Evolutionary conservation across 2,797 vertebrate genomes (phyloP).

Genomic region (Tauraco hartlaubi): DNA sequence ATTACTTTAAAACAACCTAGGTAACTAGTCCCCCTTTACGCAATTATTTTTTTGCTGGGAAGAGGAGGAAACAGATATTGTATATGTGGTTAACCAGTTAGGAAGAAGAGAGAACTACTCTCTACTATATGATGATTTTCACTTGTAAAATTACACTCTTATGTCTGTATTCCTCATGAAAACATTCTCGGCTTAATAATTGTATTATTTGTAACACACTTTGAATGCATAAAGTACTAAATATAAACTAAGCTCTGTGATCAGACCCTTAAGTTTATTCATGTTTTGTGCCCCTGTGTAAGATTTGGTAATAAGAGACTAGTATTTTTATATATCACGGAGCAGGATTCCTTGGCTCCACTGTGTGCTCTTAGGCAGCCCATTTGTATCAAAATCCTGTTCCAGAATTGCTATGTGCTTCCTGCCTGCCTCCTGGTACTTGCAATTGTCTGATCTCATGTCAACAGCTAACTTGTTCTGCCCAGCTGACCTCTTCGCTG

Average conservation of each 20-base stretch:
- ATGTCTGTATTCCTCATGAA: neutral
- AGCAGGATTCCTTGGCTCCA: neutral
- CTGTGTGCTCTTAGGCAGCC: neutral
- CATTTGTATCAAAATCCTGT: neutral
- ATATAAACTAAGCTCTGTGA: neutral
- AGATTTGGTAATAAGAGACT: neutral
- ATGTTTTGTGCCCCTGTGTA: neutral
- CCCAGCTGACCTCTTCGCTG: constrained; percentile 4
- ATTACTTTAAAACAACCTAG: neutral
- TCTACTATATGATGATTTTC: neutral
- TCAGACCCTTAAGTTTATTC: neutral
- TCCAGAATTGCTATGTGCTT: neutral
- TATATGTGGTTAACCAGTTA: neutral
- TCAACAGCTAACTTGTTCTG: neutral
- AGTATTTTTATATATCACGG: neutral
- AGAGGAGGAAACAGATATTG: neutral
- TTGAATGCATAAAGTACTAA: neutral
- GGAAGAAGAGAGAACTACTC: neutral
- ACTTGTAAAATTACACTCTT: neutral
- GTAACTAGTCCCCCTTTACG: neutral
- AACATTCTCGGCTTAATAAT: neutral
- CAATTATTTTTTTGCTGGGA: neutral
- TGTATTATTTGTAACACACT: neutral
- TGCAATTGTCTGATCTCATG: neutral
- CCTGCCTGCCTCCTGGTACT: neutral